Percentiles rank a stretch among this genome's conserved stretches.
phyloP scores from a whole-genome alignment of 2,113 vertebrate genomes.

The Tragelaphus buxtoni region DNA sequence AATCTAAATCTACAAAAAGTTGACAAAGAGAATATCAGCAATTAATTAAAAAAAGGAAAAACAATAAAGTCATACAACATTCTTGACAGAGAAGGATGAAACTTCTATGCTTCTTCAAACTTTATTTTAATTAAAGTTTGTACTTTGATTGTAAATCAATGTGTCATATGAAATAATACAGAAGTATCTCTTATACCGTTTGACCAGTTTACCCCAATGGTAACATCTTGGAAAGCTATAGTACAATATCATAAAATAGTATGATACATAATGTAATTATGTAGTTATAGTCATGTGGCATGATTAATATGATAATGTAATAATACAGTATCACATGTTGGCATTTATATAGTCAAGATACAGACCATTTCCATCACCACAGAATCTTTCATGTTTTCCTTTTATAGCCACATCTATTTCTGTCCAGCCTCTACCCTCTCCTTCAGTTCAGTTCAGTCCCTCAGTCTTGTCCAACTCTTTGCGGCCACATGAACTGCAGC shows the following conservation, averaged over 20 bases:
- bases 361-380: not conserved
- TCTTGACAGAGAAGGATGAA: not conserved
- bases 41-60: too few relatives aligned
- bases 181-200: not conserved
- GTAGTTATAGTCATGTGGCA: not conserved
- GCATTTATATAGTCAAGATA: not conserved
- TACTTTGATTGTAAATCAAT: not conserved
- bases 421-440: not conserved
- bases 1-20: too few relatives aligned
- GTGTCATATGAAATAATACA: not conserved
- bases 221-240: not conserved
- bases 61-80: too few relatives aligned
- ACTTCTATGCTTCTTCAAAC: not conserved
- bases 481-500: fast-evolving
- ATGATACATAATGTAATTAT: not conserved
- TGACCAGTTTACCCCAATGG: not conserved
- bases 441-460: too few relatives aligned
- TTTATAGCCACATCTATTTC: not conserved
- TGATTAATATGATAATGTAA: not conserved
- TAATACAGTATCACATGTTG: not conserved
- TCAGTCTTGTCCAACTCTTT: fast-evolving
- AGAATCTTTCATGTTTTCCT: not conserved
- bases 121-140: not conserved
- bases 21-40: too few relatives aligned
- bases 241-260: not conserved